Conservation (phyloP, 1,140 invertebrate species). For the Lordiphosa mommai region DNA sequence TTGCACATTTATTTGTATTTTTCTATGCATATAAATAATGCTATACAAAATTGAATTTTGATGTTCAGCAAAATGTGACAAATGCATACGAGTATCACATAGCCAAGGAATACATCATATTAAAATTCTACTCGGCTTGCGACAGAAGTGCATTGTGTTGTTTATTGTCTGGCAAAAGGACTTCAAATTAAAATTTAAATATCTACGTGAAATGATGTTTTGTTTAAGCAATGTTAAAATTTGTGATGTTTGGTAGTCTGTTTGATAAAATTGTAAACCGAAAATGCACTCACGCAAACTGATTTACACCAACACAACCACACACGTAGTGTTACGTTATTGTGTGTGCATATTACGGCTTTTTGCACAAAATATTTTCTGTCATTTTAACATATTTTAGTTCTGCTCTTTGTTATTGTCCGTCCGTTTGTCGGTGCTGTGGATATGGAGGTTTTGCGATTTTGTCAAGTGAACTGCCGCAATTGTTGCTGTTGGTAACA, state of each 20-base stretch:
- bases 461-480: constrained; percentile 66
- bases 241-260: constrained; percentile 24
- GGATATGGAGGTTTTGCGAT: constrained; percentile 48
- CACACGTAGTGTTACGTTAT: constrained; percentile 16
- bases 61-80: too few relatives aligned
- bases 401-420: constrained; percentile 37
- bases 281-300: constrained; percentile 18
- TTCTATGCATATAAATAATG: too few relatives aligned
- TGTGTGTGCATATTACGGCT: constrained; percentile 47
- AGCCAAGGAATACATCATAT: not conserved
- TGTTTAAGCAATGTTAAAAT: constrained; percentile 29
- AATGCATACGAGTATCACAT: too few relatives aligned
- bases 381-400: constrained; percentile 52
- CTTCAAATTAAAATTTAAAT: constrained; percentile 13
- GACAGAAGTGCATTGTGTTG: not conserved
- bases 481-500: constrained; percentile 18
- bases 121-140: not conserved
- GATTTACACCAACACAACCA: constrained; percentile 1
- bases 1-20: too few relatives aligned
- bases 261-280: constrained; percentile 21
- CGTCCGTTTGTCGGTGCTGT: constrained; percentile 4
- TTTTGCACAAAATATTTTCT: constrained; percentile 62
- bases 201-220: constrained; percentile 13
- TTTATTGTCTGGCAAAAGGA: not conserved
- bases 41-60: too few relatives aligned